A percentile compares a stretch with the other conserved stretches of the same genome.
phyloP scores from a whole-genome alignment of 2,888 invertebrate genomes.

The Noctua janthina region DNA sequence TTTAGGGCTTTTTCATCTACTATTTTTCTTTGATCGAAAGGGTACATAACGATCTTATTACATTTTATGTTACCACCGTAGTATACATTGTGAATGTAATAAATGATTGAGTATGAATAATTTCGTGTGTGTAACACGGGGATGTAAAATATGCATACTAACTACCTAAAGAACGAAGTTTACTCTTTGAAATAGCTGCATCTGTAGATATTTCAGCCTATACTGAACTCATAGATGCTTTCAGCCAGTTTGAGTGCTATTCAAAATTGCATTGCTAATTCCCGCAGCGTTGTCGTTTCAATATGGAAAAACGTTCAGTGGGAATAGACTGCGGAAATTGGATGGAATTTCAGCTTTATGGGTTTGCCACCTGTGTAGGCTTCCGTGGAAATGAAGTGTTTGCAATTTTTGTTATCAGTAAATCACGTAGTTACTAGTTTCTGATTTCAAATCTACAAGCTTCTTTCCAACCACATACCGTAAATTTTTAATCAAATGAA shows the following conservation, averaged over 20 bases:
- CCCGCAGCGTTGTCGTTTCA: conserved; percentile 5
- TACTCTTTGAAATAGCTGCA: not conserved
- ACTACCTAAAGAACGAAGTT: not conserved
- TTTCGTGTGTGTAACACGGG: not conserved
- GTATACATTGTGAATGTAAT: not conserved
- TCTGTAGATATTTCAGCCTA: not conserved
- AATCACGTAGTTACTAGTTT: not conserved
- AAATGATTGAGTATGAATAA: not conserved
- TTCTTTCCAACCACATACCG: too few relatives aligned
- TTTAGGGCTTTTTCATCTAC: not conserved
- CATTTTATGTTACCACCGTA: not conserved
- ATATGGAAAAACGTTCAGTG: conserved; percentile 12
- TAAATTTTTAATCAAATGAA: not conserved
- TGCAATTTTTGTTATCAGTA: not conserved
- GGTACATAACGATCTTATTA: not conserved
- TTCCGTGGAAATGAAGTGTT: conserved; percentile 7
- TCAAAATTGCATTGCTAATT: conserved; percentile 43
- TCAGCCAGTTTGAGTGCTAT: not conserved
- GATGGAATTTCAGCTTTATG: conserved; percentile 33
- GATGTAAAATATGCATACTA: not conserved
- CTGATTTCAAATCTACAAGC: not conserved
- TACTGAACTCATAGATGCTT: not conserved
- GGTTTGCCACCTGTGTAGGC: conserved; percentile 7
- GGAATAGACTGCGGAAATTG: conserved; percentile 41
- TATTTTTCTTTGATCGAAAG: not conserved